Base-by-base conservation (phyloP, 2,113 vertebrate genomes). In the Mormyrus iriodes region DNA sequence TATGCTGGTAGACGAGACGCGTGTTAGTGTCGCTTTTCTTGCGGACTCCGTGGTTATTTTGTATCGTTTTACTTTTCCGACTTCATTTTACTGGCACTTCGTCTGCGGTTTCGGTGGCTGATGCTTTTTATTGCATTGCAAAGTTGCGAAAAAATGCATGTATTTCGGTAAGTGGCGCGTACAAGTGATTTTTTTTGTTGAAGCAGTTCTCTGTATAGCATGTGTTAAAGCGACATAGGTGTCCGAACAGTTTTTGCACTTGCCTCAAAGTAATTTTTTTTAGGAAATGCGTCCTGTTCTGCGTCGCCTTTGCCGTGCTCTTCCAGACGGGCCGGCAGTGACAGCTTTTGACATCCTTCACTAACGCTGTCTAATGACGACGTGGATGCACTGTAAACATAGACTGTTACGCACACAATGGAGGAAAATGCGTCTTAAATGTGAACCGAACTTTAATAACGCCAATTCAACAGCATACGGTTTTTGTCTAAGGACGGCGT, bases 41-140 rank as follows among this genome's bases (percentile, higher is more conserved):
- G 52, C 24, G 35, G 15, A 21, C 58, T 58, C 65, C 9, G 5
- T 13, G 35, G 51, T 55, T 46, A 44, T 46, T 84, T n/a, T n/a
- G 49, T 82, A 27, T 85, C 21, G 88, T 27, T 88, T 79, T 53
- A 88, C 49, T 82, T 88, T 88, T 24, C 9, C 49, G 49, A 39
- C 69, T 52, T 46, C 46, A 19, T 76, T 46, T 76, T 4, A 79
- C 17, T 7, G 48, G 4, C 87, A 44, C 35, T 51, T 27, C 4
- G 21, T 51, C 24, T 17, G 44, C 87, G 46, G 4, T 42, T 73
- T 39, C 35, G 35, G 3, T 1, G 46, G 69, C 0, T 84, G 39
- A 84, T 44, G 24, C 42, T 44, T 84, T 21, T 44, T 46, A 46
- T 24, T 46, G 82, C 39, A 44, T 19, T 19, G 61, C 27, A 69